Percentiles rank a stretch among this genome's conserved stretches.
Evolutionary conservation across 2,888 invertebrate species (phyloP).

Genomic region (Drosophila prolongata): DNA sequence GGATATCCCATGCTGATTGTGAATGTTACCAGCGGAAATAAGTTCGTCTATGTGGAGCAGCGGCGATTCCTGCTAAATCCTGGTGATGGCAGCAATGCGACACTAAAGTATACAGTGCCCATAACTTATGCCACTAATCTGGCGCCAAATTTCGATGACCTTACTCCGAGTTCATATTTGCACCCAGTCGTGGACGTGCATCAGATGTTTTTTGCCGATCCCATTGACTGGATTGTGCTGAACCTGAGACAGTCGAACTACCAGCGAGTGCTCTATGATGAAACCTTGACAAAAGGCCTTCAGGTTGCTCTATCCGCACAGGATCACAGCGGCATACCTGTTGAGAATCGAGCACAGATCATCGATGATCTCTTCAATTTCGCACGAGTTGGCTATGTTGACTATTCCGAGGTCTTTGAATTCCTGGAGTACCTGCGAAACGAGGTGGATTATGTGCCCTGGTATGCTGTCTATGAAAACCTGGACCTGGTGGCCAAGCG

Average conservation of each 20-base stretch:
- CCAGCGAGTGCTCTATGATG: constrained; percentile 90
- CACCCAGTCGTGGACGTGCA: constrained; percentile 33
- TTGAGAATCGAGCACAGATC: constrained; percentile 89
- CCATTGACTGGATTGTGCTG: constrained; percentile 78
- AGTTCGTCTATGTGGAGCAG: constrained; percentile 57
- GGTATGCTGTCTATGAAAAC: constrained; percentile 87
- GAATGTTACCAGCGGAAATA: constrained; percentile 24
- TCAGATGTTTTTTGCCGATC: constrained; percentile 24
- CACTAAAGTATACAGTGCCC: constrained; percentile 75
- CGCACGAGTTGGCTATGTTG: constrained; percentile 84
- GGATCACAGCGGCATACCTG: constrained; percentile 65
- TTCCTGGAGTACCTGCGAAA: constrained; percentile 88
- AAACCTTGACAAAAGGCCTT: constrained; percentile 85
- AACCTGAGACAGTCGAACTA: constrained; percentile 81
- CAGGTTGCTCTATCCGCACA: constrained; percentile 49
- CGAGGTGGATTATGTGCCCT: constrained; percentile 91
- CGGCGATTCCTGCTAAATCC: constrained; percentile 67
- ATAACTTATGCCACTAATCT: constrained; percentile 77
- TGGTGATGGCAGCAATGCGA: constrained; percentile 54
- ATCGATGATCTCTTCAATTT: constrained; percentile 90
- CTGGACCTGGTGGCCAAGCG: constrained; percentile 56
- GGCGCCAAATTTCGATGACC: constrained; percentile 61
- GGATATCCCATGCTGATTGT: constrained; percentile 89
- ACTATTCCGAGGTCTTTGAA: constrained; percentile 84
- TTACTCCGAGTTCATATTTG: constrained; percentile 64